Conservation (phyloP, 2,888 invertebrate species). For the Gandaritis pyraliata region DNA sequence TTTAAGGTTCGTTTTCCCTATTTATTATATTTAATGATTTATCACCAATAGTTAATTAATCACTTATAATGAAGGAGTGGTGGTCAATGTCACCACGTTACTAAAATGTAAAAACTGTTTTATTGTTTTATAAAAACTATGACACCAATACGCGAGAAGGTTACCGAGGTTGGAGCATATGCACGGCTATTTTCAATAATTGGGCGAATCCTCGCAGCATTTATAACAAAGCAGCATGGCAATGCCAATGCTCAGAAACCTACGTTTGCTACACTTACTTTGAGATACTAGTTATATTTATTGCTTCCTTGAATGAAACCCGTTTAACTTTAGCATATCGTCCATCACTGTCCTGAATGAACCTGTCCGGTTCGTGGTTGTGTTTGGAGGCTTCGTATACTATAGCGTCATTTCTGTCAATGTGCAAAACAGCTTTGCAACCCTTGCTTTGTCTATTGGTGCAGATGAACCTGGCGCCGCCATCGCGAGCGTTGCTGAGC, state of each 20-base stretch:
- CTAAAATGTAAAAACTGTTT: too few relatives aligned
- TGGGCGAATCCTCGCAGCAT: too few relatives aligned
- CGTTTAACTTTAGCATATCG: constrained; percentile 33
- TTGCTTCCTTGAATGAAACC: background rate
- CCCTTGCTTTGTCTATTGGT: constrained; percentile 47
- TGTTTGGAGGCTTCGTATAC: constrained; percentile 34
- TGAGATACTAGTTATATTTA: background rate
- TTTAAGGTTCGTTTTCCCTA: too few relatives aligned
- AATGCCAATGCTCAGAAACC: background rate
- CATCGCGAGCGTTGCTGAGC: constrained; percentile 42
- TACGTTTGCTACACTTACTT: background rate
- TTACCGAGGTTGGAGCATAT: too few relatives aligned
- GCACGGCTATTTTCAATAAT: too few relatives aligned
- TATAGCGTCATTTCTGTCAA: constrained; percentile 46
- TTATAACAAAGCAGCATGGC: too few relatives aligned
- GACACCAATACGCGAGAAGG: too few relatives aligned
- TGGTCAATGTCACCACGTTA: too few relatives aligned
- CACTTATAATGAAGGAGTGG: too few relatives aligned
- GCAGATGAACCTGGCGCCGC: constrained; percentile 55
- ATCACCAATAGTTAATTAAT: too few relatives aligned
- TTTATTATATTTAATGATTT: too few relatives aligned
- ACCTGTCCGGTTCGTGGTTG: constrained; percentile 42
- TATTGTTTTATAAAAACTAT: too few relatives aligned
- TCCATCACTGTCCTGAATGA: constrained; percentile 27
- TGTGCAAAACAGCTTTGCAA: constrained; percentile 57